phyloP scores from a whole-genome alignment of 2,113 vertebrate species.

The Mesoclemmys tuberculata region DNA sequence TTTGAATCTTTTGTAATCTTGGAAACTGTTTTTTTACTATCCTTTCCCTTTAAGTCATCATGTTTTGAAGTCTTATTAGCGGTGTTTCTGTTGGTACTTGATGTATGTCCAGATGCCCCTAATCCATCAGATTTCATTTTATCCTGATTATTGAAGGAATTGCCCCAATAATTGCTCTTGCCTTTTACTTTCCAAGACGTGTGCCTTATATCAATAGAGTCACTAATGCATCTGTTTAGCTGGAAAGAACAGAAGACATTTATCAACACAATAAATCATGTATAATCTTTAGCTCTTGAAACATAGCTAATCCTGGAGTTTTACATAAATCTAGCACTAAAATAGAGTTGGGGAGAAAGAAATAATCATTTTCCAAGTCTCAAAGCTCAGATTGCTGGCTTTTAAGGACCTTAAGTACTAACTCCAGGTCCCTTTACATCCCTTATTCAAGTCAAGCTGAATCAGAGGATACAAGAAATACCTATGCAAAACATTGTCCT shows the following conservation, averaged over 20 bases:
- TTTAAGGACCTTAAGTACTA: background rate
- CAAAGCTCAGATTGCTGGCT: background rate
- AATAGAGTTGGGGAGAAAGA: background rate
- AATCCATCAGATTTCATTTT: conserved; percentile 98
- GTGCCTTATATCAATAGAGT: conserved; percentile 76
- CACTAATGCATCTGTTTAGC: conserved; percentile 75
- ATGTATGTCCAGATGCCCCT: conserved; percentile 83
- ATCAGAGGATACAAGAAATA: background rate
- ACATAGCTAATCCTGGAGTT: background rate
- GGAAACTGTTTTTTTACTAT: conserved; percentile 77
- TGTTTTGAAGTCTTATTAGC: conserved; percentile 83
- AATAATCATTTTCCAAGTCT: background rate
- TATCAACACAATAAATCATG: conserved; percentile 1
- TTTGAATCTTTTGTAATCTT: conserved; percentile 81
- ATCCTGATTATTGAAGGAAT: conserved; percentile 71
- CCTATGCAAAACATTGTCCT: background rate
- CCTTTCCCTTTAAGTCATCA: conserved; percentile 84
- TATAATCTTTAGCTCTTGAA: conserved; percentile 12
- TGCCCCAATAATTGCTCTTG: conserved; percentile 63
- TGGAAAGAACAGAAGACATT: conserved; percentile 38
- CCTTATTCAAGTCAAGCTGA: background rate
- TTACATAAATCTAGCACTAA: background rate
- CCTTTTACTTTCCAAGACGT: conserved; percentile 71
- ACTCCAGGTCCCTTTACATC: background rate
- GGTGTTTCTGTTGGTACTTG: conserved; percentile 76